Base-by-base conservation (phyloP, 1,140 invertebrate species). In the Zaprionus gabonicus region DNA sequence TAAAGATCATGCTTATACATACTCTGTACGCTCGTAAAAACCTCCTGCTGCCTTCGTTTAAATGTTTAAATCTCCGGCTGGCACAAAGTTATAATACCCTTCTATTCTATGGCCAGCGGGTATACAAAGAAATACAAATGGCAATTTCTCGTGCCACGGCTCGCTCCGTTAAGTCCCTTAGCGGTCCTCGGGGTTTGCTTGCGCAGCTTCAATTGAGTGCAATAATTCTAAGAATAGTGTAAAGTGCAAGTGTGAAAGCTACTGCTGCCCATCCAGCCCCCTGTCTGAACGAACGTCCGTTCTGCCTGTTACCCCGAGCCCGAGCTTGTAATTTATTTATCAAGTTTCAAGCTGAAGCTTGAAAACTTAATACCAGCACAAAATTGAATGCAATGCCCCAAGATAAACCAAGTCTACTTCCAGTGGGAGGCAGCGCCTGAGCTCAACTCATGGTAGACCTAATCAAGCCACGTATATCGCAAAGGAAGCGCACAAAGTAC, bases 281-380 rank as follows among this genome's bases (percentile, higher is more conserved):
- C 36, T 12, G 59, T 34, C n/a, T 36, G 4, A 15, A 12, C 2
- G 12, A 15, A 12, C 2, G 12, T 15, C 23, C 57, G 31, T 2
- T 56, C 71, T 36, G 60, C 51, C 67, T 72, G 79, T 56, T 38
- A 27, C 53, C 64, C 68, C 44, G 76, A 49, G 46, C 7, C 49
- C 62, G 74, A 67, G 81, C 67, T 73, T 90, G 85, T 90, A 90
- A 90, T 90, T 90, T 90, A 90, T 90, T 90, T 90, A 90, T 90
- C 85, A 90, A 90, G 85, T 90, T 90, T 90, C 85, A 85, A 90
- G 84, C 85, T 79, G 73, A 65, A 85, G 79, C 85, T 80, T 85
- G 86, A 90, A 90, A 90, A 90, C 86, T 90, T 90, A 90, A 90
- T 91, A 85, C 86, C 86, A 72, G 73, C 72, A 76, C 86, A 68